Conservation (phyloP, 2,113 vertebrate genomes). For the Notothenia rossii region DNA sequence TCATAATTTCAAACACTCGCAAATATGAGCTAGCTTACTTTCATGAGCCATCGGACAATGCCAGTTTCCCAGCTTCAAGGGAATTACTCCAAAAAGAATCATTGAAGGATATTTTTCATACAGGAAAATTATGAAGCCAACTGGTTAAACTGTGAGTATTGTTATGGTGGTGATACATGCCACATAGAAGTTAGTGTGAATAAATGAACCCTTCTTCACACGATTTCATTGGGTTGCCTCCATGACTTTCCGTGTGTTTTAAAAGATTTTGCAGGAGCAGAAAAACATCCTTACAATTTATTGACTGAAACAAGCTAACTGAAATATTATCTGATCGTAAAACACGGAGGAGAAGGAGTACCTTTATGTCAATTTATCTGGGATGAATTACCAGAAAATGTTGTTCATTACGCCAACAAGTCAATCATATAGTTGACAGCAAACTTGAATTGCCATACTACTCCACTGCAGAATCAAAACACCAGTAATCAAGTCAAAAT, state of each 20-base stretch:
- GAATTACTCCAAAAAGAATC: constrained; percentile 44
- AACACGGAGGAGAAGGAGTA: constrained; percentile 1
- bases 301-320: constrained; percentile 10
- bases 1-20: constrained; percentile 58
- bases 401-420: constrained; percentile 7
- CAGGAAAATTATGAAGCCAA: constrained; percentile 26
- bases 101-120: constrained; percentile 34
- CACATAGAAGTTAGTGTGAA: constrained; percentile 23
- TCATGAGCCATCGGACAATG: constrained; percentile 28
- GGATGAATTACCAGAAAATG: background rate
- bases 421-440: constrained; percentile 13
- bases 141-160: constrained; percentile 26
- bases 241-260: constrained; percentile 24
- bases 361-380: background rate
- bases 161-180: constrained; percentile 32
- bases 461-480: background rate
- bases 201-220: constrained; percentile 11
- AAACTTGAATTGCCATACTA: constrained; percentile 18
- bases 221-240: constrained; percentile 14
- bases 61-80: constrained; percentile 45
- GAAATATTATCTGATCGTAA: constrained; percentile 9
- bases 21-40: constrained; percentile 34
- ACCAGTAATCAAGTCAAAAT: background rate
- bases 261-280: constrained; percentile 1
- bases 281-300: constrained; percentile 12